Base-by-base conservation (phyloP, 2,113 vertebrate species). In the Puma concolor region DNA sequence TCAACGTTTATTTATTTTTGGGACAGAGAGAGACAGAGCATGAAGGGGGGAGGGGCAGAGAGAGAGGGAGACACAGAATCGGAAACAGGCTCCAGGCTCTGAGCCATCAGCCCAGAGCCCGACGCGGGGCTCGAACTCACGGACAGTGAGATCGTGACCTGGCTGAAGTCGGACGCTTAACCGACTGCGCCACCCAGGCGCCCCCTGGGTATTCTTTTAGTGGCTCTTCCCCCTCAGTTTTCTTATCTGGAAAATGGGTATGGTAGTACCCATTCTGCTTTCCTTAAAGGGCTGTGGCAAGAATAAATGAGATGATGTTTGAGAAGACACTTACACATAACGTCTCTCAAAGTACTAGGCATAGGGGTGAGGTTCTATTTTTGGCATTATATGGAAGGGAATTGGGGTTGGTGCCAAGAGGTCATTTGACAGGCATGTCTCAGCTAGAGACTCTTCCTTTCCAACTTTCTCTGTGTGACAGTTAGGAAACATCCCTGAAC, bases 401-500 rank as follows among this genome's bases (percentile, higher is more conserved):
- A 36, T 69, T 19, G 54, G 67, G 44, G 64, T 29, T 79, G 92
- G n/a, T 80, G 4, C 77, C 15, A 48, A 69, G 63, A 63, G 67
- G 71, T 19, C 52, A 36, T 95, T 93, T 95, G 94, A 33, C 60
- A 74, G 52, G 90, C 54, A 50, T 87, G 54, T 84, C 66, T 95
- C 77, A 93, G 54, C 63, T 72, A 27, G 41, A 84, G 44, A 90
- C 66, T 48, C 31, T 11, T 86, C 86, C 92, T 90, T 88, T 36
- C 57, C 64, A 95, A 60, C 29, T 48, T 77, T 3, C 29, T 36
- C 54, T 71, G 3, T 67, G 88, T 94, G 76, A 81, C 64, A 95
- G 67, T 95, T 96, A 93, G 50, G 80, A 97, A 97, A 91, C 44
- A 88, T 66, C 82, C 50, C n/a, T 81, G 64, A 88, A 88, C 44